Evolutionary conservation across 2,113 vertebrate genomes (phyloP).

Genomic region (Pitta sordida): DNA sequence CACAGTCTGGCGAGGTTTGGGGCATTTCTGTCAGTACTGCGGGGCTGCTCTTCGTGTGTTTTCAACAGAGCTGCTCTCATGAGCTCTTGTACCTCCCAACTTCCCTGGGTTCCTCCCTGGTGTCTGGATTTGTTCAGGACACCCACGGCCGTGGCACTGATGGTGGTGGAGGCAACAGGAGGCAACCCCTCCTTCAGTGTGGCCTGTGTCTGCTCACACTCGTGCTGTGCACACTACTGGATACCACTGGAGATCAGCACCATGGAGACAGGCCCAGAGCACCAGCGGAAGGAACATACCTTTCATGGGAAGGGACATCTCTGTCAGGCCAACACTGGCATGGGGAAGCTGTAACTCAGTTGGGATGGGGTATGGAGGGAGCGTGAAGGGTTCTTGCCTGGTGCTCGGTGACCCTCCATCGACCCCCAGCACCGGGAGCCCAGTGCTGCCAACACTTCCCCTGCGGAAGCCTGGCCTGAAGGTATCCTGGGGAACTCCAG

Average conservation of each 20-base stretch:
- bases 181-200: not conserved
- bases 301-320: not conserved
- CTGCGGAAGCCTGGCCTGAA: rapidly evolving
- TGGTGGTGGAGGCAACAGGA: not conserved
- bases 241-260: rapidly evolving
- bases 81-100: not conserved
- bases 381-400: not conserved
- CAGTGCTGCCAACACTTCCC: rapidly evolving
- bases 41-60: not conserved
- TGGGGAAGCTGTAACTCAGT: not conserved
- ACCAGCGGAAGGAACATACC: rapidly evolving
- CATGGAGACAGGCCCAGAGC: rapidly evolving
- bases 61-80: not conserved
- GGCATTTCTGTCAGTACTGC: not conserved
- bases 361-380: rapidly evolving
- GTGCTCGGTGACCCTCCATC: not conserved
- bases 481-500: not conserved
- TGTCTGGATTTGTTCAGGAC: rapidly evolving
- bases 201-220: not conserved
- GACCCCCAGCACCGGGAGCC: rapidly evolving
- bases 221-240: not conserved
- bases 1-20: not conserved
- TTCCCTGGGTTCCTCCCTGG: not conserved
- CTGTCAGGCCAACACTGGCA: rapidly evolving
- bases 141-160: rapidly evolving